Conservation (phyloP, 2,888 invertebrate species). For the Auanema freiburgensis region DNA sequence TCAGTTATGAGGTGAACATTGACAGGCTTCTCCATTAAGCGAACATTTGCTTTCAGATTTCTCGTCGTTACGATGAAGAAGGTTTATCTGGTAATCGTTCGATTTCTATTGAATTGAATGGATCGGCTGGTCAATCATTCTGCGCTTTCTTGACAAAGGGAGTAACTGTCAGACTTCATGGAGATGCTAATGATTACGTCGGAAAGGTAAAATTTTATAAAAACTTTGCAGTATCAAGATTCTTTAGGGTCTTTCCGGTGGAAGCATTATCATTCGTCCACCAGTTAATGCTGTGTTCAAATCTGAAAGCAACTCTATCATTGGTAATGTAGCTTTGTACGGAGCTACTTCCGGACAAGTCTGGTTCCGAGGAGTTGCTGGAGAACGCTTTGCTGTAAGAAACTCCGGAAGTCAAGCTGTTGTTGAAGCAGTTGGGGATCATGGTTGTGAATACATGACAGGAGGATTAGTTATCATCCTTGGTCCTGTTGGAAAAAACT, state of each 20-base stretch:
- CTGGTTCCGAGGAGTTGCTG: conserved; percentile 87
- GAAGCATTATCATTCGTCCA: conserved; percentile 87
- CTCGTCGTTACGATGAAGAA: conserved; percentile 55
- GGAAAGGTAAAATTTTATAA: conserved; percentile 73
- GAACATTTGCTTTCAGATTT: conserved; percentile 40
- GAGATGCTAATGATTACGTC: conserved; percentile 97
- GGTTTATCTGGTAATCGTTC: conserved; percentile 53
- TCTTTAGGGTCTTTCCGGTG: conserved; percentile 87
- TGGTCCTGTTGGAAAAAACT: conserved; percentile 92
- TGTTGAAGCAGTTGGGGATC: conserved; percentile 96
- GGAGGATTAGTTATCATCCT: conserved; percentile 81
- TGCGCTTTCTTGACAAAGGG: conserved; percentile 93
- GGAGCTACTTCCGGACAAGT: conserved; percentile 79
- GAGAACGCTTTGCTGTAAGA: conserved; percentile 95
- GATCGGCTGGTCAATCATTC: conserved; percentile 98
- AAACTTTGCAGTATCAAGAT: too few relatives aligned
- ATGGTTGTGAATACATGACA: conserved; percentile 99
- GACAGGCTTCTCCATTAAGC: background rate
- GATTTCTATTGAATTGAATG: conserved; percentile 82
- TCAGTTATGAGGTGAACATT: conserved; percentile 82
- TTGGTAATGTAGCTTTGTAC: conserved; percentile 95
- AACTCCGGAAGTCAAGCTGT: conserved; percentile 95
- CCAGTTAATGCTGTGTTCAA: conserved; percentile 79
- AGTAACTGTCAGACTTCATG: conserved; percentile 84
- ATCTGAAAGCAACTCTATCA: conserved; percentile 92